Evolutionary conservation across 1,140 invertebrate genomes (phyloP), one percentile per base, ranked within the genome.

Genomic region (Telenomus remus): DNA sequence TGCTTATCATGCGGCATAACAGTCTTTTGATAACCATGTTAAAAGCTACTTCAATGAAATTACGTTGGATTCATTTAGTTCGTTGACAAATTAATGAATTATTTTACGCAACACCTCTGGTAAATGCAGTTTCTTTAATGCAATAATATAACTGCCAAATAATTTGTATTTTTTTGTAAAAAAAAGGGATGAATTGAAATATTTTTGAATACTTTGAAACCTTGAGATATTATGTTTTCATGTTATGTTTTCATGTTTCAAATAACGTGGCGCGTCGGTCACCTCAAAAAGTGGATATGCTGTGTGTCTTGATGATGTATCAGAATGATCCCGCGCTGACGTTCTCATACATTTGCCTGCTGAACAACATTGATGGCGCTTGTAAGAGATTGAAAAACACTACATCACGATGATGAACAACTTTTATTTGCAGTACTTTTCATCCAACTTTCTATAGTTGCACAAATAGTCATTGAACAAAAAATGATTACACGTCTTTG

Each of bases 211-310:
- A n/a, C n/a, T n/a, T n/a, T n/a, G n/a, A n/a, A n/a, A n/a, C n/a
- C n/a, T n/a, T n/a, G n/a, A n/a, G n/a, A n/a, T n/a, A n/a, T n/a
- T n/a, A n/a, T n/a, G n/a, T n/a, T n/a, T n/a, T n/a, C n/a, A n/a
- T n/a, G n/a, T n/a, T n/a, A n/a, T n/a, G 19, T 73, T 73, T 65
- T 60, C 70, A 54, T 65, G 60, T 60, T 27, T 1, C 1, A 27
- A 65, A 65, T 65, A 73, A 59, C 48, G 54, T 37, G 39, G 14
- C 13, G 8, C 39, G 16, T 15, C 27, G 54, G 39, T 37, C 14
- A 55, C 19, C 48, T 11, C 9, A 33, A 56, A 57, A 63, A 12
- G 11, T 43, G 54, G 34, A 64, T 27, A 27, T 63, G 50, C 37
- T 33, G 8, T 19, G 47, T 37, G 37, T 70, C 43, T 55, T 54